Base-by-base conservation (phyloP, 2,888 invertebrate genomes). In the Vanessa cardui region DNA sequence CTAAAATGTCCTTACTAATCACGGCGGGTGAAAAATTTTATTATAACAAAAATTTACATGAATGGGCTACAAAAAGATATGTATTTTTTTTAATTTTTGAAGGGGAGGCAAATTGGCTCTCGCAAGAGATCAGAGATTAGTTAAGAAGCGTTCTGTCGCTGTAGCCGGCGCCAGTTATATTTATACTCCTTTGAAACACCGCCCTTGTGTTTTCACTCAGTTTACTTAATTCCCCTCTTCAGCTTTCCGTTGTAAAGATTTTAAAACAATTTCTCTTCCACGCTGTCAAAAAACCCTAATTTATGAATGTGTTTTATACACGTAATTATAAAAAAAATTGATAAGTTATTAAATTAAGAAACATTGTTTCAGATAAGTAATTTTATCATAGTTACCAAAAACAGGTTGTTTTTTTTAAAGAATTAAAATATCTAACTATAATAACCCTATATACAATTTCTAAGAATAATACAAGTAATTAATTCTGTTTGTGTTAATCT, bases 171-270 rank as follows among this genome's bases (percentile, higher is more conserved):
- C 80, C 78, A 77, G 74, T 73, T 75, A 71, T 88, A 87, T 86
- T 86, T 83, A 82, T 85, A 85, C 80, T 82, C 79, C 84, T 88
- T 88, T 88, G 86, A 87, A 82, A 78, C 77, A 76, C 86, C 87
- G 85, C 85, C 77, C 77, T 77, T 79, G 77, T 83, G 80, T 82
- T 81, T 80, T 76, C 78, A 79, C 79, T 81, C 78, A 78, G 81
- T 84, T 79, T 77, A 79, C 76, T 77, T 77, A 75, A 76, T 77
- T 74, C 72, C 72, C 70, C 71, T 71, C 52, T 54, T 54, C 52
- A 73, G 72, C 70, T 74, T 70, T 68, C 70, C 70, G 70, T 73
- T 69, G 64, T 74, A 73, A 72, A 73, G 73, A 69, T 72, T 72
- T 73, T 72, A 72, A 39, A 73, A 69, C 69, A 69, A 68, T 64